Evolutionary conservation across 2,113 vertebrate species (phyloP).

Genomic region (Paracanthobrama guichenoti): DNA sequence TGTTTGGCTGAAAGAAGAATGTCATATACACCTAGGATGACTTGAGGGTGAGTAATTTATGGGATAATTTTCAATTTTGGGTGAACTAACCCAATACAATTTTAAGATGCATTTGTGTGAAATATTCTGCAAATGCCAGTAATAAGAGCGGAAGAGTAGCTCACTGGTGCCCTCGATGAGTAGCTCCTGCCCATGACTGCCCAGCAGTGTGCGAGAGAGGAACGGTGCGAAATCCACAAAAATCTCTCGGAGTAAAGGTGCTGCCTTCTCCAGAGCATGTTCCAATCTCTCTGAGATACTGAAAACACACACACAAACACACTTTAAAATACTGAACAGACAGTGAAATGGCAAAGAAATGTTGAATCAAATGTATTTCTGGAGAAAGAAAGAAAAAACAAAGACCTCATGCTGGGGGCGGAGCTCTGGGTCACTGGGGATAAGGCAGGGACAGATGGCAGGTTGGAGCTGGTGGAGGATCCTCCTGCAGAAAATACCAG

Average conservation of each 20-base stretch:
- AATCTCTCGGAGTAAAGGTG: conserved; percentile 94
- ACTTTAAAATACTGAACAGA: conserved; percentile 26
- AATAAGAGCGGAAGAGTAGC: not conserved
- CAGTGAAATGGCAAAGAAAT: too few relatives aligned
- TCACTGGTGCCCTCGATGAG: conserved; percentile 97
- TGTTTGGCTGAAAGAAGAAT: too few relatives aligned
- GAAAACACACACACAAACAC: conserved; percentile 20
- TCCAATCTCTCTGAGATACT: conserved; percentile 97
- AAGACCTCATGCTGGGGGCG: conserved; percentile 92
- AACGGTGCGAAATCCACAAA: conserved; percentile 99
- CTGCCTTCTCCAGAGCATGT: conserved; percentile 94
- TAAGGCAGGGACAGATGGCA: conserved; percentile 91
- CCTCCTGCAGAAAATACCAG: conserved; percentile 70
- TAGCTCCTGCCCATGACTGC: conserved; percentile 96
- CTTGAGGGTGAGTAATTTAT: too few relatives aligned
- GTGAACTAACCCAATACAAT: not conserved
- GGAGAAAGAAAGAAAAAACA: too few relatives aligned
- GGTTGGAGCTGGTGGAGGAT: conserved; percentile 85
- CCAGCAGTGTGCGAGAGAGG: conserved; percentile 95
- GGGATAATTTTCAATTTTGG: too few relatives aligned
- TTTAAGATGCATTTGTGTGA: not conserved
- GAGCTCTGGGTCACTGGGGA: conserved; percentile 89
- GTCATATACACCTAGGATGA: too few relatives aligned
- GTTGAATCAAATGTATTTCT: too few relatives aligned
- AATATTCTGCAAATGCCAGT: not conserved